A percentile compares a stretch with the other conserved stretches of the same genome.
phyloP scores from a whole-genome alignment of 2,888 invertebrate genomes.

The Polietes domitor region DNA sequence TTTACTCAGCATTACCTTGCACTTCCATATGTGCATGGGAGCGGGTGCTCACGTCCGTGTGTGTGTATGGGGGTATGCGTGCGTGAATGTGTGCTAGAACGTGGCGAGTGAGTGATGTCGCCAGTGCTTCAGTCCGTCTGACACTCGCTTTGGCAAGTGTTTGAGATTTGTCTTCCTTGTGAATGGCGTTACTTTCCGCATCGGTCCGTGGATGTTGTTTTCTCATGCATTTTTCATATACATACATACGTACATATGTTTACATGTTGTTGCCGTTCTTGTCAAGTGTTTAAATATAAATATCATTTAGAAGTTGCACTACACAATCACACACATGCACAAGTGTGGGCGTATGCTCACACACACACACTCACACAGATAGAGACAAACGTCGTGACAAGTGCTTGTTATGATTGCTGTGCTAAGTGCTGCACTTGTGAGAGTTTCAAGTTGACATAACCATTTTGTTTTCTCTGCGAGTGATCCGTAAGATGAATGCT shows the following conservation, averaged over 20 bases:
- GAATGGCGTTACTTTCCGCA: constrained; percentile 15
- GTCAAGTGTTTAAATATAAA: constrained; percentile 38
- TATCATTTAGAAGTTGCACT: constrained; percentile 33
- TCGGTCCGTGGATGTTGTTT: not conserved
- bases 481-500: constrained; percentile 36
- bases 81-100: not conserved
- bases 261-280: no score
- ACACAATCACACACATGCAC: not conserved
- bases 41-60: not conserved
- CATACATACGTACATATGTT: not conserved
- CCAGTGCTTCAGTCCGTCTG: not conserved
- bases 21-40: not conserved
- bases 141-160: constrained; percentile 24
- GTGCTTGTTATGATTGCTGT: constrained; percentile 38
- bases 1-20: constrained; percentile 38
- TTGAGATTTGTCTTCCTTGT: constrained; percentile 31
- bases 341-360: no score
- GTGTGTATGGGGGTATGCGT: not conserved
- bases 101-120: not conserved
- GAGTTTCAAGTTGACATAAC: constrained; percentile 34
- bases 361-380: not conserved
- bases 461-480: constrained; percentile 40
- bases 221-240: not conserved
- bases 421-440: constrained; percentile 21
- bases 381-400: not conserved